A percentile compares a stretch with the other conserved stretches of the same genome.
Evolutionary conservation across 2,797 vertebrate species (phyloP).

Genomic region (Sebastes hopkinsi): DNA sequence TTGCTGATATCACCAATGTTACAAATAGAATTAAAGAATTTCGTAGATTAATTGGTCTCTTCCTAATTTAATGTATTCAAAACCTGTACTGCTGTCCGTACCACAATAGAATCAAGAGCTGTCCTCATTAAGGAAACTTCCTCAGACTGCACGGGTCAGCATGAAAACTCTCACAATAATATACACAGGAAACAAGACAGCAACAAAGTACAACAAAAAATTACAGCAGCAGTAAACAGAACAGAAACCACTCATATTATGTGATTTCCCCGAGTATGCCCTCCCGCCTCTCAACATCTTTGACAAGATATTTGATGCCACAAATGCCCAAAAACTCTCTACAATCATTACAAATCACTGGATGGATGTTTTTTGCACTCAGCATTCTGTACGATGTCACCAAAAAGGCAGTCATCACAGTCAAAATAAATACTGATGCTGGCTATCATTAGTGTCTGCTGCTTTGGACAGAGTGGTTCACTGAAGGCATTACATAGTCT

Average conservation of each 20-base stretch:
- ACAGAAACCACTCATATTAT: background rate
- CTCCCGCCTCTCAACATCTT: background rate
- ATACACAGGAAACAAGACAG: background rate
- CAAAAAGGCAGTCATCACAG: background rate
- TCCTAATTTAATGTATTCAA: slow-evolving; percentile 2
- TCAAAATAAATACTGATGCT: background rate
- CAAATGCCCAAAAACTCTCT: background rate
- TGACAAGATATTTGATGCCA: background rate
- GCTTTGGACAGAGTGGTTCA: background rate
- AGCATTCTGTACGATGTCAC: background rate
- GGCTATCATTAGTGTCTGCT: slow-evolving; percentile 1
- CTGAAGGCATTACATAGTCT: background rate
- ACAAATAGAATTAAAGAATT: background rate
- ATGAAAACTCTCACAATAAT: background rate
- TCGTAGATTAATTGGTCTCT: background rate
- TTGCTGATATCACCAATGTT: background rate
- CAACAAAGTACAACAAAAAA: background rate
- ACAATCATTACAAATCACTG: background rate
- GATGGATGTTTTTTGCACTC: background rate
- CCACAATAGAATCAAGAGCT: background rate
- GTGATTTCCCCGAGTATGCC: background rate
- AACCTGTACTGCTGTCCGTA: background rate
- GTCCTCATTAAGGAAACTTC: slow-evolving; percentile 19
- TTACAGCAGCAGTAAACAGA: background rate
- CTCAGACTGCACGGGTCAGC: slow-evolving; percentile 5